phyloP scores from a whole-genome alignment of 2,888 invertebrate genomes.

The Disparrhopalites patrizii region DNA sequence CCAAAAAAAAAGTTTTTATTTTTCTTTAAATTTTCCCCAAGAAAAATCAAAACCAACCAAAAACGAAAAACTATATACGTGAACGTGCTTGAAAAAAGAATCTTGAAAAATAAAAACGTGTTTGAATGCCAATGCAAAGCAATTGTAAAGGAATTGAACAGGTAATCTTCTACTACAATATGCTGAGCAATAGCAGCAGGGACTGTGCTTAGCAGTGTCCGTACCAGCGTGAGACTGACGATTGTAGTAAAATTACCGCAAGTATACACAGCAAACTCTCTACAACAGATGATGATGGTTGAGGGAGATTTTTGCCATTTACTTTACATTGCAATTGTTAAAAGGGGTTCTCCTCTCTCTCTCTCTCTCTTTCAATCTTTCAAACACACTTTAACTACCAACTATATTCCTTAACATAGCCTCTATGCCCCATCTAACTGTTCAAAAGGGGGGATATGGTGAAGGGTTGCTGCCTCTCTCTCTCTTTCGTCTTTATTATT shows the following conservation, averaged over 20 bases:
- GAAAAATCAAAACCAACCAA: too few relatives aligned
- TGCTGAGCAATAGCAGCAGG: slow-evolving; percentile 29
- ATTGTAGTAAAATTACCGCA: slow-evolving; percentile 17
- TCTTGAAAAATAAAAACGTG: too few relatives aligned
- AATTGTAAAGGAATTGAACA: slow-evolving; percentile 25
- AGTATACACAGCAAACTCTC: slow-evolving; percentile 18
- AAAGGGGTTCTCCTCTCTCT: background rate
- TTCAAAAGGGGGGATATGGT: too few relatives aligned
- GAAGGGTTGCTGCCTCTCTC: too few relatives aligned
- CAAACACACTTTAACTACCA: too few relatives aligned
- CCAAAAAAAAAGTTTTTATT: too few relatives aligned
- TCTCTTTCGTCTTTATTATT: too few relatives aligned
- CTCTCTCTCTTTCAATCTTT: background rate
- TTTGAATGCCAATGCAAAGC: slow-evolving; percentile 30
- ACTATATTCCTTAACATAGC: too few relatives aligned
- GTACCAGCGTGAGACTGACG: slow-evolving; percentile 30
- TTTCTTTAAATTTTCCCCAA: too few relatives aligned
- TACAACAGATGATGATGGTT: slow-evolving; percentile 1
- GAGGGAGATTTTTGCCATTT: background rate
- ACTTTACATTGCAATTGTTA: background rate
- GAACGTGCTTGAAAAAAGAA: too few relatives aligned
- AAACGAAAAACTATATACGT: too few relatives aligned
- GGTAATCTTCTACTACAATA: slow-evolving; percentile 24
- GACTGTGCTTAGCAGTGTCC: slow-evolving; percentile 27
- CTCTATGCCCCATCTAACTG: too few relatives aligned